A percentile compares a stretch with the other conserved stretches of the same genome.
These are phyloP conservation scores for Stegostoma tigrinum DNA, from an alignment of 2,113 vertebrate species.

Conservation along the genomic window DNA sequence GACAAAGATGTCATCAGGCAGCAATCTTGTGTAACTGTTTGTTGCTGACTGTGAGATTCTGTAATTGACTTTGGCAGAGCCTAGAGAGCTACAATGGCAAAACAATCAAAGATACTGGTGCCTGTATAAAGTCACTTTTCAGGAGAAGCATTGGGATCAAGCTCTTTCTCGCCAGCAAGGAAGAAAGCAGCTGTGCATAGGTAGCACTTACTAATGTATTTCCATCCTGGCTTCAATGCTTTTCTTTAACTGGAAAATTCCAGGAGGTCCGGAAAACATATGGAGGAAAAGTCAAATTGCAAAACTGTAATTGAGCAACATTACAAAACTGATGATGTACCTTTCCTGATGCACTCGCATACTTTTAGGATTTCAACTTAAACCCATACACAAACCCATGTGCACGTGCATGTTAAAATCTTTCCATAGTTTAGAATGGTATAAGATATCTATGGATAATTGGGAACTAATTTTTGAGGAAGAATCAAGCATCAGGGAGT, in stretches of 20 bases:
- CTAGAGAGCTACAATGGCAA: background rate
- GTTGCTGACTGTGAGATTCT: background rate
- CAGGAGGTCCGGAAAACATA: background rate
- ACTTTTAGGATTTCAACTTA: background rate
- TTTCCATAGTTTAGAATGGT: background rate
- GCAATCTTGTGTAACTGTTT: background rate
- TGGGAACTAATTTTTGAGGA: background rate
- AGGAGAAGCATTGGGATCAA: background rate
- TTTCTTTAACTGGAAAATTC: background rate
- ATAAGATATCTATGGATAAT: background rate
- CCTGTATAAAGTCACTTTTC: background rate
- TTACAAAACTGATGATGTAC: background rate
- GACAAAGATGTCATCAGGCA: background rate
- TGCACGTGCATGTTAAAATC: background rate
- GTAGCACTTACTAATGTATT: background rate
- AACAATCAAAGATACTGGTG: background rate
- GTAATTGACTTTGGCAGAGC: background rate
- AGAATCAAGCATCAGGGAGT: background rate
- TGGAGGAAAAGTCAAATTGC: background rate
- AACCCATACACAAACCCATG: background rate
- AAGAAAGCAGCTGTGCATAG: background rate
- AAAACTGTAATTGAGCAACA: background rate
- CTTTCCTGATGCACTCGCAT: background rate
- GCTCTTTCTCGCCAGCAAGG: background rate
- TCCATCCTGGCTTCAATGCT: background rate